Evolutionary conservation across 2,113 vertebrate genomes (phyloP).

Genomic region (Vimba vimba): DNA sequence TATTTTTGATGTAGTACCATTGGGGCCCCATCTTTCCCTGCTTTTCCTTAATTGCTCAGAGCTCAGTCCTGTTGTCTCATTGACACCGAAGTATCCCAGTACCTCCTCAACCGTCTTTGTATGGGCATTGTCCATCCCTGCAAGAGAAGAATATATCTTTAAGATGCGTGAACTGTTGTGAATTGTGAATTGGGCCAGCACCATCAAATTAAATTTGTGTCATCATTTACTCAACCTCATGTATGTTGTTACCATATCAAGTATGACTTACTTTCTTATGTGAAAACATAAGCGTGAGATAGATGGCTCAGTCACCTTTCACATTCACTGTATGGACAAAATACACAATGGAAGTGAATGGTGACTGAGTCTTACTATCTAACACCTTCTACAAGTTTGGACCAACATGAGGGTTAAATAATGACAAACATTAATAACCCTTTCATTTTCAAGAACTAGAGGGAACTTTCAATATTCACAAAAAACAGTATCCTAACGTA

Average conservation of each 20-base stretch:
- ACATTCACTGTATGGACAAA: neutral
- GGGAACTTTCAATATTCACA: neutral
- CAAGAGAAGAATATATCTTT: neutral
- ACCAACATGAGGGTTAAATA: neutral
- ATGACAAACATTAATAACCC: neutral
- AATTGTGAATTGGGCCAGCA: neutral
- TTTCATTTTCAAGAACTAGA: neutral
- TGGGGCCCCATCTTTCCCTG: constrained; percentile 77
- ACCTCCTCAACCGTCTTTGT: constrained; percentile 83
- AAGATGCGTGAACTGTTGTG: neutral
- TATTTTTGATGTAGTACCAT: constrained; percentile 66
- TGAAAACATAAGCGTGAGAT: neutral
- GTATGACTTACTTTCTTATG: neutral
- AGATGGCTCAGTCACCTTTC: neutral
- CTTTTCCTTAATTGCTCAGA: constrained; percentile 80
- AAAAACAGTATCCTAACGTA: neutral
- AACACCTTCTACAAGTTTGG: neutral
- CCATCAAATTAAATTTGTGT: neutral
- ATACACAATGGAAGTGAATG: neutral
- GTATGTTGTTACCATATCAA: neutral
- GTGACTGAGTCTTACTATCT: neutral
- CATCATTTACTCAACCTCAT: neutral
- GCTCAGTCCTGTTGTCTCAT: constrained; percentile 80
- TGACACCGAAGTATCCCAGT: constrained; percentile 74
- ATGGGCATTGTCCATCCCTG: constrained; percentile 82